Evolutionary conservation across 2,888 invertebrate genomes (phyloP).

Genomic region (Tetragnatha montana): DNA sequence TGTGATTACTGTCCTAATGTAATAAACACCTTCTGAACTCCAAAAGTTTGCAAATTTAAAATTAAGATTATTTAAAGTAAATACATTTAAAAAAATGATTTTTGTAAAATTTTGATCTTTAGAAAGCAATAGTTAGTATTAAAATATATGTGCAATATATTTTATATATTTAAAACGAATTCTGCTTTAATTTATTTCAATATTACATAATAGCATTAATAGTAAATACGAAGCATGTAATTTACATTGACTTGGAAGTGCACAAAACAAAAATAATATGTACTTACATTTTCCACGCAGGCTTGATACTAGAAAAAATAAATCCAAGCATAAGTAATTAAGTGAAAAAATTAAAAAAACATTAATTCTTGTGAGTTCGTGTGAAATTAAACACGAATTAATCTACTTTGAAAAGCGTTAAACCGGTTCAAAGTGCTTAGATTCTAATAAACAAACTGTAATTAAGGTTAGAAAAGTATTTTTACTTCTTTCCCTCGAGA

Average conservation of each 20-base stretch:
- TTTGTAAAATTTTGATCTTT: no score
- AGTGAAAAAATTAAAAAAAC: background rate
- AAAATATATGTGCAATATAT: no score
- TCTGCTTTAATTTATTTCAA: no score
- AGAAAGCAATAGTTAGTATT: no score
- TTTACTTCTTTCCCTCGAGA: background rate
- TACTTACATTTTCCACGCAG: constrained; percentile 22
- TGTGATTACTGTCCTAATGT: no score
- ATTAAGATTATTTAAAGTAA: no score
- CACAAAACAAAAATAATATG: background rate
- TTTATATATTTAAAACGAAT: no score
- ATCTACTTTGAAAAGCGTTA: background rate
- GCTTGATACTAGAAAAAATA: constrained; percentile 9
- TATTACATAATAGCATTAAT: no score
- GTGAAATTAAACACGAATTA: background rate
- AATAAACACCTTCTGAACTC: no score
- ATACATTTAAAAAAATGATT: no score
- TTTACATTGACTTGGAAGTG: no score
- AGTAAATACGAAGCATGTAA: background rate
- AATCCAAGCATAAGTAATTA: background rate
- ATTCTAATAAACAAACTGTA: background rate
- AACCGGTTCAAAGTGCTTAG: background rate
- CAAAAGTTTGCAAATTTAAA: no score
- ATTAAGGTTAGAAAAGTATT: background rate
- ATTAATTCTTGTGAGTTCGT: background rate